These are phyloP conservation scores for Carcinoscorpius rotundicauda DNA, from an alignment of 1,140 invertebrate genomes.

Conservation along the genomic window DNA sequence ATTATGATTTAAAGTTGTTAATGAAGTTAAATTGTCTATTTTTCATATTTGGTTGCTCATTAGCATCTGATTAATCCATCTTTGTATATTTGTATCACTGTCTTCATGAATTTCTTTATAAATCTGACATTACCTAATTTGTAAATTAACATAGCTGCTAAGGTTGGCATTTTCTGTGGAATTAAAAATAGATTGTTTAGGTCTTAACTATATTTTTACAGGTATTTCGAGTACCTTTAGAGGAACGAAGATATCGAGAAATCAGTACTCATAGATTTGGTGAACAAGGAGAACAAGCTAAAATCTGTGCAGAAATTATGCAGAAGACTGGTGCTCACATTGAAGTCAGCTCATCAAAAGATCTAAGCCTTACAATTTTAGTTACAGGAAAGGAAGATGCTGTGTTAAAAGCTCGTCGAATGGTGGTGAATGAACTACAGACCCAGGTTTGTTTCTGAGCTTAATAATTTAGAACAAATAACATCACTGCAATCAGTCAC, in stretches of 20 bases:
- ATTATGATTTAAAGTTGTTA: too few relatives aligned
- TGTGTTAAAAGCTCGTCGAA: constrained; percentile 71
- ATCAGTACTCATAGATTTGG: constrained; percentile 72
- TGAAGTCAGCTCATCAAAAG: constrained; percentile 87
- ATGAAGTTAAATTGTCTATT: too few relatives aligned
- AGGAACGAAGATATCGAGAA: constrained; percentile 64
- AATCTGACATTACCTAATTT: too few relatives aligned
- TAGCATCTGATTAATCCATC: too few relatives aligned
- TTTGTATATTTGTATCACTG: too few relatives aligned
- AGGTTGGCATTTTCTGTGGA: too few relatives aligned
- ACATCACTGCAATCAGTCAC: too few relatives aligned
- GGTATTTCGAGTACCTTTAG: constrained; percentile 77
- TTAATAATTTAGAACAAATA: not conserved
- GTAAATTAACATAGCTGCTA: too few relatives aligned
- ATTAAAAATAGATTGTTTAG: too few relatives aligned
- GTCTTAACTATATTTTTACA: constrained; percentile 27
- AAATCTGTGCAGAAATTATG: constrained; percentile 79
- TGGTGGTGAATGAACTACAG: constrained; percentile 79
- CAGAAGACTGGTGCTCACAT: constrained; percentile 85
- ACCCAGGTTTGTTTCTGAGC: constrained; percentile 51
- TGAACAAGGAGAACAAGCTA: constrained; percentile 68
- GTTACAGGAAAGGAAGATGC: constrained; percentile 74
- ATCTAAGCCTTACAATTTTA: constrained; percentile 90
- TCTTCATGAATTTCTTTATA: too few relatives aligned
- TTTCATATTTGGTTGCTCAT: too few relatives aligned